phyloP scores from a whole-genome alignment of 2,113 vertebrate species.

The Embiotoca jacksoni region DNA sequence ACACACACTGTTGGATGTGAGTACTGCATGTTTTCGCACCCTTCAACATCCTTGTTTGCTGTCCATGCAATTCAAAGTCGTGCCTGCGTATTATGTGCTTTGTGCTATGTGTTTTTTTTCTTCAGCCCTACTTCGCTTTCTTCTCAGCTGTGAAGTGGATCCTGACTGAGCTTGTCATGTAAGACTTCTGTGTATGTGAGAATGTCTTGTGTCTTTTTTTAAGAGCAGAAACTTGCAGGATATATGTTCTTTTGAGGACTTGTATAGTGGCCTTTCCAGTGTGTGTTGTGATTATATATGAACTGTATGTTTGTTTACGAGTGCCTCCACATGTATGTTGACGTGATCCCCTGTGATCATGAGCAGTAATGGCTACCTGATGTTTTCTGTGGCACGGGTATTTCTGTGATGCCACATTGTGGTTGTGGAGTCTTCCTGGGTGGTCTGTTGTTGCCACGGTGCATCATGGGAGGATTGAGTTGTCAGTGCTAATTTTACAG shows the following conservation, averaged over 20 bases:
- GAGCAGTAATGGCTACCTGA: slow-evolving; percentile 71
- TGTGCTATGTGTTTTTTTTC: not conserved
- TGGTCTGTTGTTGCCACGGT: slow-evolving; percentile 61
- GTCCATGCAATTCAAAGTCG: not conserved
- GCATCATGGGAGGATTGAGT: slow-evolving; percentile 54
- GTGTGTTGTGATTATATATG: slow-evolving; percentile 40
- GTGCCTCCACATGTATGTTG: slow-evolving; percentile 39
- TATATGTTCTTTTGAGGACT: slow-evolving; percentile 24
- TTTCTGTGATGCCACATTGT: slow-evolving; percentile 56
- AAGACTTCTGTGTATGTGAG: slow-evolving; percentile 80
- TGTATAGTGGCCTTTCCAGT: slow-evolving; percentile 5
- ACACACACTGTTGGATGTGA: slow-evolving; percentile 92
- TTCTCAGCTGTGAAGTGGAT: slow-evolving; percentile 95
- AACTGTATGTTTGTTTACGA: slow-evolving; percentile 64
- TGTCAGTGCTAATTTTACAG: slow-evolving; percentile 33
- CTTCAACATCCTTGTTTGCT: not conserved
- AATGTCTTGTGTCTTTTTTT: slow-evolving; percentile 22
- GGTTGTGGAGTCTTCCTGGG: slow-evolving; percentile 56
- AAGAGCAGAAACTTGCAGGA: not conserved
- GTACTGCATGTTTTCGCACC: slow-evolving; percentile 67
- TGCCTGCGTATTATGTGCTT: not conserved
- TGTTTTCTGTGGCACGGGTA: slow-evolving; percentile 57
- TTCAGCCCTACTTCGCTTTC: slow-evolving; percentile 95
- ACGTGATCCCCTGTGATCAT: slow-evolving; percentile 47
- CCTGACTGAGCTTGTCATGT: slow-evolving; percentile 96